Conservation (phyloP, 2,888 invertebrate genomes). For the Aporophyla lueneburgensis region DNA sequence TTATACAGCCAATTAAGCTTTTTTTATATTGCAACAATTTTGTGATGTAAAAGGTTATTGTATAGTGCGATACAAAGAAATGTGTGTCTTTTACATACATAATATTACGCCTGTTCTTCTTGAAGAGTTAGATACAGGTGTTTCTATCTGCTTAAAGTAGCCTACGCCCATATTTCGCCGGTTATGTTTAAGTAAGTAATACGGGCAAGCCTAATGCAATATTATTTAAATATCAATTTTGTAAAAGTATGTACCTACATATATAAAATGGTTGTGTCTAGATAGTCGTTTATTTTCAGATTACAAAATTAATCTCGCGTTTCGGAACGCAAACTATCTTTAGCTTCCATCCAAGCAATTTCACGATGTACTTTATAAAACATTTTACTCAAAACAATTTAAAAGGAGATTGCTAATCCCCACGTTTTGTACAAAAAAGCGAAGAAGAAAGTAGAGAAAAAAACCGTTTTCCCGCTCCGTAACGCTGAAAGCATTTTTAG, state of each 20-base stretch:
- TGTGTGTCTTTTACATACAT: background rate
- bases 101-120: background rate
- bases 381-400: constrained; percentile 58
- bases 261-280: background rate
- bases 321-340: constrained; percentile 37
- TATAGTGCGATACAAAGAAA: constrained; percentile 16
- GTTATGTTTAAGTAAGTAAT: background rate
- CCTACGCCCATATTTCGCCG: background rate
- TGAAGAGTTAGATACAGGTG: too few relatives aligned
- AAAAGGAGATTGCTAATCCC: constrained; percentile 61
- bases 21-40: constrained; percentile 51
- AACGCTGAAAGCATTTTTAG: constrained; percentile 58
- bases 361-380: constrained; percentile 42
- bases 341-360: constrained; percentile 32
- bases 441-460: constrained; percentile 20
- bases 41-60: constrained; percentile 20
- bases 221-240: constrained; percentile 5
- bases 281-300: background rate
- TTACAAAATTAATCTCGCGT: constrained; percentile 16
- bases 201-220: background rate
- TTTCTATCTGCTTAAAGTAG: too few relatives aligned
- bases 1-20: constrained; percentile 54
- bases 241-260: background rate
- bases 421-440: constrained; percentile 41
- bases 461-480: constrained; percentile 41